Conservation (phyloP, 2,888 invertebrate genomes). For the Melanostoma scalare region DNA sequence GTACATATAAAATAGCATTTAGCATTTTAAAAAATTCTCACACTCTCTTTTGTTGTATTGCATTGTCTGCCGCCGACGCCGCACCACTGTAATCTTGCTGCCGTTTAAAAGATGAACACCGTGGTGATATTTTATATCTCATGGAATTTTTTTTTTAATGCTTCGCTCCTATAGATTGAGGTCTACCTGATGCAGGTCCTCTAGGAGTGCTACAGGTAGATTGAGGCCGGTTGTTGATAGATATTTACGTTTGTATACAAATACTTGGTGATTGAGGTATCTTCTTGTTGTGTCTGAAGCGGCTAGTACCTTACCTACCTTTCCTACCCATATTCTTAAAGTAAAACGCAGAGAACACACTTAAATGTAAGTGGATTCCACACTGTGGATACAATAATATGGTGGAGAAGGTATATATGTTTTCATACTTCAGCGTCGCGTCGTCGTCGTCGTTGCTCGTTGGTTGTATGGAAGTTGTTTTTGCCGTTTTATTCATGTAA, state of each 20-base stretch:
- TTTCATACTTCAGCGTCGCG: not conserved
- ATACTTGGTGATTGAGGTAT: constrained; percentile 53
- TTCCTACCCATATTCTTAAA: constrained; percentile 10
- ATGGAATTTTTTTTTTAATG: constrained; percentile 34
- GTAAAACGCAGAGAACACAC: constrained; percentile 37
- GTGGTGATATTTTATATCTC: constrained; percentile 54
- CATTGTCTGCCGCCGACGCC: constrained; percentile 9
- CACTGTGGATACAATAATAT: constrained; percentile 15
- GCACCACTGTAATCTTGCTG: constrained; percentile 37
- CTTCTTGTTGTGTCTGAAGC: constrained; percentile 44
- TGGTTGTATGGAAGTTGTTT: constrained; percentile 48
- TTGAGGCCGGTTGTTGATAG: constrained; percentile 44
- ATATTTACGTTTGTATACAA: constrained; percentile 30
- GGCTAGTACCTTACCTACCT: not conserved
- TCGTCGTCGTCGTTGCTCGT: too few relatives aligned
- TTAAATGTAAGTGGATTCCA: constrained; percentile 9
- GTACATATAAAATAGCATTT: constrained; percentile 38
- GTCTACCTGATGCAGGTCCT: constrained; percentile 47
- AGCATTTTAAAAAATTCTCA: constrained; percentile 59
- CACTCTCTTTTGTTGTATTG: constrained; percentile 55
- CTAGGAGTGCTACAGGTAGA: constrained; percentile 63
- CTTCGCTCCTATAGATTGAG: constrained; percentile 17
- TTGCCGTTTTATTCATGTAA: constrained; percentile 49
- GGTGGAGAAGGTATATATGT: constrained; percentile 10
- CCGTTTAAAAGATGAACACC: constrained; percentile 58